Base-by-base conservation (phyloP, 2,797 vertebrate species). In the Chiloscyllium punctatum region DNA sequence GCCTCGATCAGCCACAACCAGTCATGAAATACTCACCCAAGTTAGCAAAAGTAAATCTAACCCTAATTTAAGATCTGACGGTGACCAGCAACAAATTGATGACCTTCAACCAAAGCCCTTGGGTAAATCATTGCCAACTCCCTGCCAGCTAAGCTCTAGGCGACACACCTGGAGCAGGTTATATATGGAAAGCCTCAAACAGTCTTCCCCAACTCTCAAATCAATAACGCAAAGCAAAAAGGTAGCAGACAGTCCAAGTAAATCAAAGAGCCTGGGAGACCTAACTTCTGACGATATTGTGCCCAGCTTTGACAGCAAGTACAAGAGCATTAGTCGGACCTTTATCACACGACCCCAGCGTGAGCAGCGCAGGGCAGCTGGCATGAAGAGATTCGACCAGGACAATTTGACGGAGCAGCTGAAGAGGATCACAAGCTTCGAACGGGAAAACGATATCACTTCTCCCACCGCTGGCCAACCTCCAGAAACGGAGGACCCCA, bases 211-310 rank as follows among this genome's bases (percentile, higher is more conserved):
- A 16, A 71, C 96, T 84, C 97, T 96, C 95, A 98, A 96, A 96
- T 77, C 97, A 23, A 96, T 97, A 68, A 69, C 96, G 0, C 96
- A 96, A 0, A 96, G 97, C 53, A 66, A 25, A 13, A 97, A 96
- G 0, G 95, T 96, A 57, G 96, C 95, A 1, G 96, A 97, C 0
- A 95, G 95, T 95, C 96, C 97, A 88, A 96, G 97, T 79, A 99
- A 99, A 97, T 99, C 99, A 96, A 99, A 99, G 97, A 99, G 99
- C 96, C 98, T 99, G 0, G 99, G 99, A 0, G 99, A 99, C 96
- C 98, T 99, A 94, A 99, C 99, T 0, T 99, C 99, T 0, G 99
- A 99, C 0, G 99, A 99, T 96, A 99, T 99, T 0, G 97, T 97
- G 51, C 98, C 98, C 96, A 97, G 98, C 96, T 98, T 98, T 0